Conservation (phyloP, 2,888 invertebrate genomes). For the Acanthopleura granulata region DNA sequence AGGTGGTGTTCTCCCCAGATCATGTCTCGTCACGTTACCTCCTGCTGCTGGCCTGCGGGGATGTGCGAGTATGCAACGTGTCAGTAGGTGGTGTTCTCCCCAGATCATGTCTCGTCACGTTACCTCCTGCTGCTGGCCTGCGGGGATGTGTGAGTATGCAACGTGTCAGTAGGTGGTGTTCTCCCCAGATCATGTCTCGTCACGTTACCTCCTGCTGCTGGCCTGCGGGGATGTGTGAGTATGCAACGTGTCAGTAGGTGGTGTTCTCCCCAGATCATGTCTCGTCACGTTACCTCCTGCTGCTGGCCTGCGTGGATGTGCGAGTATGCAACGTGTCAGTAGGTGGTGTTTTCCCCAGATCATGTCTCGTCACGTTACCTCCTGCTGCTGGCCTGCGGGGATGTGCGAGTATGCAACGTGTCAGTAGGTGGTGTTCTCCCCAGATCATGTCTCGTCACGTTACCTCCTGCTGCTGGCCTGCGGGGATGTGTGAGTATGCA, state of each 20-base stretch:
- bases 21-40: conserved; percentile 87
- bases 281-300: conserved; percentile 84
- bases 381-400: conserved; percentile 85
- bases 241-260: no score
- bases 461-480: conserved; percentile 85
- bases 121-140: conserved; percentile 85
- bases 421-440: conserved; percentile 86
- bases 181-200: conserved; percentile 84
- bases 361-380: conserved; percentile 87
- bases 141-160: conserved; percentile 81
- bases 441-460: conserved; percentile 84
- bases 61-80: conserved; percentile 79
- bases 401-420: conserved; percentile 79
- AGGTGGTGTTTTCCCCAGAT: conserved; percentile 84
- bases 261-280: conserved; percentile 87
- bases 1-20: conserved; percentile 84
- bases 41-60: conserved; percentile 85
- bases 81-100: conserved; percentile 84
- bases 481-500: conserved; percentile 81
- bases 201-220: conserved; percentile 84
- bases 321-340: no score
- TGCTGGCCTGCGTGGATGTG: conserved; percentile 88
- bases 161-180: conserved; percentile 87
- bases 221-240: conserved; percentile 86
- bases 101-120: conserved; percentile 84